Percentiles rank a stretch among this genome's conserved stretches.
These are phyloP conservation scores for Diaprepes abbreviatus DNA, from an alignment of 2,888 invertebrate genomes.

Conservation along the genomic window DNA sequence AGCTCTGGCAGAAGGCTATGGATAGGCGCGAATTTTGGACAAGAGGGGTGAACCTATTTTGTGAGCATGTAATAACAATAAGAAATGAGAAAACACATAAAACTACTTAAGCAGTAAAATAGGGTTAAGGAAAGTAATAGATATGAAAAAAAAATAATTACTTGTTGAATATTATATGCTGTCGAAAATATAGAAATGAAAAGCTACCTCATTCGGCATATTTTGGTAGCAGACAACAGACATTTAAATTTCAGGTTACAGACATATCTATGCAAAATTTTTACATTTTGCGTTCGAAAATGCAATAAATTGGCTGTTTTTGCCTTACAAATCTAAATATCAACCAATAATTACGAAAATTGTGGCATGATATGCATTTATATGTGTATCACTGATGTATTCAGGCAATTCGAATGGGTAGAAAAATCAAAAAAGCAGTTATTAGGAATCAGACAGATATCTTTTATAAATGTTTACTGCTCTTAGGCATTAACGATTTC, in stretches of 20 bases:
- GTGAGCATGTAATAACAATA: no score
- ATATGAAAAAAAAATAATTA: no score
- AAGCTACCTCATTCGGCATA: not conserved
- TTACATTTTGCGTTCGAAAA: conserved; percentile 28
- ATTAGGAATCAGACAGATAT: conserved; percentile 38
- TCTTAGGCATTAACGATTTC: conserved; percentile 30
- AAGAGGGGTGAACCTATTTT: no score
- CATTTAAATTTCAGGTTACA: conserved; percentile 9
- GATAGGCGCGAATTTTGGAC: no score
- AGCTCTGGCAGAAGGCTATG: no score
- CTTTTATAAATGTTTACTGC: conserved; percentile 28
- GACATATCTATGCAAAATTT: conserved; percentile 23
- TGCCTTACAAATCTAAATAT: conserved; percentile 24
- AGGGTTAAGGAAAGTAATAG: no score
- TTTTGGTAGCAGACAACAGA: not conserved
- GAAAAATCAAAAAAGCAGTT: conserved; percentile 30
- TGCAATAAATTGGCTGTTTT: conserved; percentile 25
- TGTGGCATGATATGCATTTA: conserved; percentile 17
- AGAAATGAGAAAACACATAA: no score
- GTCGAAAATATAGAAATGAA: no score
- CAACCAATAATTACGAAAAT: conserved; percentile 21
- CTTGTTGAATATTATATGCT: no score
- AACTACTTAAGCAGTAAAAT: no score
- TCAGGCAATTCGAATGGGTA: conserved; percentile 7
- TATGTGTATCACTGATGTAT: conserved; percentile 39